Evolutionary conservation across 2,797 vertebrate genomes (phyloP), one percentile per base, ranked within the genome.

Genomic region (Tolypeutes matacus): DNA sequence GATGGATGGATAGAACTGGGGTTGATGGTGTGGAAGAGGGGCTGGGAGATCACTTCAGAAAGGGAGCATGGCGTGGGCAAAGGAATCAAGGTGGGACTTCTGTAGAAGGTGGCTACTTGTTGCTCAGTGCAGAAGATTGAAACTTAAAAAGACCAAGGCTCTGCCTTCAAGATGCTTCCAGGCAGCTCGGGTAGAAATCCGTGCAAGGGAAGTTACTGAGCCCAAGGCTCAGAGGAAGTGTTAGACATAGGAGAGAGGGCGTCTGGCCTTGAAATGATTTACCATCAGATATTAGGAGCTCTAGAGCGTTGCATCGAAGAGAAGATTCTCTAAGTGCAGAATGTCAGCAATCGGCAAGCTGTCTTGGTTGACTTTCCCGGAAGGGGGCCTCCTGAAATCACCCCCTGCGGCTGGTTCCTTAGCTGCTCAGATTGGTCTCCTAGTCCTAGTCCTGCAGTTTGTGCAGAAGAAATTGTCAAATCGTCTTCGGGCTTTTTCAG

Each of bases 351-450:
- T 31, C 15, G 23, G 53, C 60, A 13, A 14, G 65, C 46, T 62
- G 5, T 18, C 2, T 2, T 9, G 36, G 7, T 86, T 56, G 25
- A 58, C 49, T 27, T 42, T 2, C 0, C 5, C 31, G 34, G 17
- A 21, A 7, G 10, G 27, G 12, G 42, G 18, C 3, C 58, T 83
- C 31, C 36, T 77, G 31, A 53, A 36, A n/a, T 42, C 2, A 34
- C 6, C n/a, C 36, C 5, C 3, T 31, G 58, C 39, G 18, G 18
- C 20, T 46, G 25, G n/a, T 67, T 53, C 49, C 75, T 83, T 49
- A 0, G 3, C 42, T 10, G 5, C 46, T 73, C 8, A 8, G 2
- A 20, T 17, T 20, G 13, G 10, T 20, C 29, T 27, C 20, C 36
- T 65, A 17, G 1, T 36, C 18, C 69, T 34, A 17, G 88, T 39